phyloP scores from a whole-genome alignment of 2,888 invertebrate species.

The Scrobipalpa atriplicella region DNA sequence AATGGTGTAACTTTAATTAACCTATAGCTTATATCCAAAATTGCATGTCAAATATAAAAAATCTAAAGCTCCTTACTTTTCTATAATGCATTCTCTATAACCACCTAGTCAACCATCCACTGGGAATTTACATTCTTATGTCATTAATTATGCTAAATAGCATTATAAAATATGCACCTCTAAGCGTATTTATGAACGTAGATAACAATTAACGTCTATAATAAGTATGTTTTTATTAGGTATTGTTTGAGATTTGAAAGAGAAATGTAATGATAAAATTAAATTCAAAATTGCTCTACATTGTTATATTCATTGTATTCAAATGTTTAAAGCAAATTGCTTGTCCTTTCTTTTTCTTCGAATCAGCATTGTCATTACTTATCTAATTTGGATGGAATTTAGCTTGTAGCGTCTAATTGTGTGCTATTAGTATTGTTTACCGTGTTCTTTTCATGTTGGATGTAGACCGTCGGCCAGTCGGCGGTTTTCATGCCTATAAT shows the following conservation, averaged over 20 bases:
- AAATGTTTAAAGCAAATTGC: neutral
- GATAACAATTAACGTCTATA: neutral
- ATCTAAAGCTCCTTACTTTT: no score
- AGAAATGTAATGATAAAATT: neutral
- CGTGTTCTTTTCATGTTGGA: neutral
- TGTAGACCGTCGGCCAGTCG: no score
- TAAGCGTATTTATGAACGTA: neutral
- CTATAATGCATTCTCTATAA: no score
- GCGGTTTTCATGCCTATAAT: no score
- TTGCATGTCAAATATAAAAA: no score
- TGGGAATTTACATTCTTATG: neutral
- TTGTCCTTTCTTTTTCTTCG: neutral
- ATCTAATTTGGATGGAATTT: neutral
- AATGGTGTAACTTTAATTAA: no score
- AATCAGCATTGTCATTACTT: neutral
- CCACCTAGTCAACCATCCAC: no score
- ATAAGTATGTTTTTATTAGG: neutral
- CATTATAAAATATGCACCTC: neutral
- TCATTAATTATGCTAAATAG: neutral
- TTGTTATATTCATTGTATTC: neutral
- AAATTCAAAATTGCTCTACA: neutral
- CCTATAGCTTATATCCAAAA: no score
- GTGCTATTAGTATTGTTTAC: constrained; percentile 19
- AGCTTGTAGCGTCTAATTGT: constrained; percentile 20
- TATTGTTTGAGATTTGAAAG: neutral